A percentile compares a stretch with the other conserved stretches of the same genome.
phyloP scores from a whole-genome alignment of 2,113 vertebrate genomes.

The Mobula birostris region DNA sequence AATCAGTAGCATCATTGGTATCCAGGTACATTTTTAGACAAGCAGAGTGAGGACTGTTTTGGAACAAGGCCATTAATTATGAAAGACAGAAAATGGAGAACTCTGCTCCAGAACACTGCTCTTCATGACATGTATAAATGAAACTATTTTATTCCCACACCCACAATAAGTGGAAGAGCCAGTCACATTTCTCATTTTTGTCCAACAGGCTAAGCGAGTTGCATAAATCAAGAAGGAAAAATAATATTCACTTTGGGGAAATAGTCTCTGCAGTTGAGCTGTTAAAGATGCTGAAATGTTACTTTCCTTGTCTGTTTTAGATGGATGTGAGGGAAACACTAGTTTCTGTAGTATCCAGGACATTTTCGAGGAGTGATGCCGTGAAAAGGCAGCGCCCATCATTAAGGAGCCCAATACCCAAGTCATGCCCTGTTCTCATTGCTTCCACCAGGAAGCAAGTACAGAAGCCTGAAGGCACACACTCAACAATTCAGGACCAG shows the following conservation, averaged over 20 bases:
- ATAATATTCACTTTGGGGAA: neutral
- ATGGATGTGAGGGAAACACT: neutral
- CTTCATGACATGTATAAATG: constrained; percentile 41
- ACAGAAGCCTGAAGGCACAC: too few species aligned
- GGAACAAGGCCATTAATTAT: constrained; percentile 27
- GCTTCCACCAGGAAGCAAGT: too few species aligned
- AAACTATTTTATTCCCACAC: constrained; percentile 36
- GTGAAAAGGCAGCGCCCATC: too few species aligned
- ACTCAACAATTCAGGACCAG: too few species aligned
- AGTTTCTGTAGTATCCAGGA: too few species aligned
- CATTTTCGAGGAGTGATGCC: too few species aligned
- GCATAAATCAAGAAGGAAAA: neutral
- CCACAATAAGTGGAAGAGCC: constrained; percentile 6
- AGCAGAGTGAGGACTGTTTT: neutral
- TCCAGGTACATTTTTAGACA: neutral
- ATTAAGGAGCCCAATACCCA: too few species aligned
- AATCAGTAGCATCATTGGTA: neutral
- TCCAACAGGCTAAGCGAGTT: neutral
- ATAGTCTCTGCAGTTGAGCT: neutral
- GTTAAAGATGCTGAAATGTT: neutral
- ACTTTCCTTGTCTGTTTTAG: neutral
- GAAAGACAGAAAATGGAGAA: constrained; percentile 37
- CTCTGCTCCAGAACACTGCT: neutral
- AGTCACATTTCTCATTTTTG: constrained; percentile 15
- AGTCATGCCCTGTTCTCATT: too few species aligned